These are phyloP conservation scores for Brachymystax lenok DNA, from an alignment of 2,797 vertebrate species.

Conservation along the genomic window DNA sequence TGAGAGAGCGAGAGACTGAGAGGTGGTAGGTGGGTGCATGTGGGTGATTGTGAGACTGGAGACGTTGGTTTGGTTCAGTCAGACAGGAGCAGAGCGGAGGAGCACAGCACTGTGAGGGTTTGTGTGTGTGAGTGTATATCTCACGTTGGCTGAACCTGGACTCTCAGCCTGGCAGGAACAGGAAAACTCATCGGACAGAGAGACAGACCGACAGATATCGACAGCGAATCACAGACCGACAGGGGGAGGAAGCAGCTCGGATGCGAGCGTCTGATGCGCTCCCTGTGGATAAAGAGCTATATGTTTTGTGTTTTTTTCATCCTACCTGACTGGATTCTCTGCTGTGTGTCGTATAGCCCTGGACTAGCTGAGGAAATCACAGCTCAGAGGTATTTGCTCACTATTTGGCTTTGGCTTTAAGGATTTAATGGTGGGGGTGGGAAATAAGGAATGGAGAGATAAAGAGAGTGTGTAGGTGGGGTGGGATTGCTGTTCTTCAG, in stretches of 20 bases:
- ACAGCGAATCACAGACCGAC: slow-evolving; percentile 46
- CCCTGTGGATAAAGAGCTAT: slow-evolving; percentile 51
- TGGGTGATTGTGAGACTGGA: slow-evolving; percentile 77
- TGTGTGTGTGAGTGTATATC: slow-evolving; percentile 79
- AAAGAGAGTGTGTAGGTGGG: slow-evolving; percentile 26
- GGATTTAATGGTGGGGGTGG: slow-evolving; percentile 60
- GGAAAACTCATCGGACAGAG: slow-evolving; percentile 47
- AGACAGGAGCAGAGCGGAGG: slow-evolving; percentile 49
- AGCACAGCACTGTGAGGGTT: slow-evolving; percentile 69
- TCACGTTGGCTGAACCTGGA: slow-evolving; percentile 80
- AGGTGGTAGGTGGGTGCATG: slow-evolving; percentile 79
- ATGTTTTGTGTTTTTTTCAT: slow-evolving; percentile 17
- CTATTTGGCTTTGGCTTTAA: slow-evolving; percentile 36
- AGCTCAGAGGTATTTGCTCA: slow-evolving; percentile 64
- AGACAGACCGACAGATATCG: slow-evolving; percentile 60
- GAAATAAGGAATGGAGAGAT: slow-evolving; percentile 31
- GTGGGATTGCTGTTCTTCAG: slow-evolving; percentile 56
- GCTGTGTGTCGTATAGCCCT: slow-evolving; percentile 46
- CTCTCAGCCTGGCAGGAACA: slow-evolving; percentile 45
- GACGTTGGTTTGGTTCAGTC: slow-evolving; percentile 69
- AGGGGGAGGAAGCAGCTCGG: slow-evolving; percentile 47
- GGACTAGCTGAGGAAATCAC: slow-evolving; percentile 42
- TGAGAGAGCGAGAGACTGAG: slow-evolving; percentile 35
- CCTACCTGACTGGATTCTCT: slow-evolving; percentile 67
- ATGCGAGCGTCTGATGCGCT: slow-evolving; percentile 48